These are phyloP conservation scores for Anthopleura sola DNA, from an alignment of 64 coral and sea anemone species.

Conservation along the genomic window DNA sequence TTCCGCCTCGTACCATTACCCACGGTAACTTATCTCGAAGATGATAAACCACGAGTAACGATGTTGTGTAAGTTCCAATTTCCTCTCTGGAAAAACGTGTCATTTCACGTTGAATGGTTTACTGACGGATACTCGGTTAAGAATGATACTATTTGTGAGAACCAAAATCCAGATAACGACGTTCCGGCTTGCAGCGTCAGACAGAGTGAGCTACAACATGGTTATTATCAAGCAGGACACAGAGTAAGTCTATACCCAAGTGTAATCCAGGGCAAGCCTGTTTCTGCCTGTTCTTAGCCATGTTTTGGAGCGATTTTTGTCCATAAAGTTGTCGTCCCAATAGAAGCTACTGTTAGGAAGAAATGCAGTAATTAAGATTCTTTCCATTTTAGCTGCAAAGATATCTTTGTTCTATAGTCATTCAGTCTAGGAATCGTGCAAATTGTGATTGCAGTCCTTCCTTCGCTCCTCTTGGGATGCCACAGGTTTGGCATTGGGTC, in stretches of 20 bases:
- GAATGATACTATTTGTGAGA: constrained; percentile 1
- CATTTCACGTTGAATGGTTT: constrained; percentile 41
- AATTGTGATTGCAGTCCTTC: too few species aligned
- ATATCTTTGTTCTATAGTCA: too few species aligned
- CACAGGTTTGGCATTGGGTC: too few species aligned
- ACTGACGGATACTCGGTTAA: not conserved
- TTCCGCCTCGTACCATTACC: constrained; percentile 15
- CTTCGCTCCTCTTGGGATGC: too few species aligned
- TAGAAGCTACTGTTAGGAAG: too few species aligned
- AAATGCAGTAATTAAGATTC: too few species aligned
- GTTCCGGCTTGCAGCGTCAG: not conserved
- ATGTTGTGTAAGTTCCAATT: constrained; percentile 20
- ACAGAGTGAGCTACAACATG: not conserved
- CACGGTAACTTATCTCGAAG: constrained; percentile 15
- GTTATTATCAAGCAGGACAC: constrained; percentile 31
- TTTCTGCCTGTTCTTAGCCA: too few species aligned
- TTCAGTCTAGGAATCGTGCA: too few species aligned
- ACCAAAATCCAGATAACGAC: not conserved
- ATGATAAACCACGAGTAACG: not conserved
- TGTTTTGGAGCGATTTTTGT: too few species aligned
- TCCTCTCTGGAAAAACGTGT: constrained; percentile 50
- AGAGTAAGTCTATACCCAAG: constrained; percentile 22
- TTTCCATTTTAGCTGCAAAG: too few species aligned
- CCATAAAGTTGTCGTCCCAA: too few species aligned
- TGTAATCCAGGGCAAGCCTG: not conserved